Base-by-base conservation (phyloP, 2,113 vertebrate genomes). In the Falcunculus frontatus region DNA sequence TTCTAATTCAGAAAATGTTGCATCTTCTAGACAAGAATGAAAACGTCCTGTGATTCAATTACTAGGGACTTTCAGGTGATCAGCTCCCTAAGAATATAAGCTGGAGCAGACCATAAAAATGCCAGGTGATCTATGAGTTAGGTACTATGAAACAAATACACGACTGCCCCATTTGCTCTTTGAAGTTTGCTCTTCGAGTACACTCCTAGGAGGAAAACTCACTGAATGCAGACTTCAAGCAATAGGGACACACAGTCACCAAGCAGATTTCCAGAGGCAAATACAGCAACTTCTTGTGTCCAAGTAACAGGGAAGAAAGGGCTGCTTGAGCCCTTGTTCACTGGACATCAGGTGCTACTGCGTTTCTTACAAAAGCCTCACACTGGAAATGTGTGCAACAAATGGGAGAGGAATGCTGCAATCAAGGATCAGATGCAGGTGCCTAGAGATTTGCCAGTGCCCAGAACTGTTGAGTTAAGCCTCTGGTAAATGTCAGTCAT, bases 11-110 rank as follows among this genome's bases (percentile, higher is more conserved):
- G 37, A 69, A 86, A 67, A 55, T 59, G 7, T 68, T 55, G 52
- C 42, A 21, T 57, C 17, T 87, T 93, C 44, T 68, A 44, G 76
- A 84, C 39, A 68, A 84, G 76, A 87, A 72, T 32, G n/a, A 75
- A 95, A 87, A 93, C 52, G 56, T 78, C 18, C 23, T 86, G 35
- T 88, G 72, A 86, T 90, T 35, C 80, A 78, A 37, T 64, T 82
- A 52, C 17, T 42, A 32, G 6, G 18, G 63, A 75, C 75, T 93
- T 92, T 72, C 60, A 75, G 33, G 52, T 81, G 64, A 83, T 60
- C 68, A 72, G 3, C 10, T 7, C 27, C n/a, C 22, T 74, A 72
- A 80, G 50, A 86, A 52, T 41, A 46, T 41, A 60, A 84, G 17
- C 10, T 63, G 32, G 32, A 94, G 10, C 41, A 86, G 72, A 68